Evolutionary conservation across 2,113 vertebrate species (phyloP), one percentile per base, ranked within the genome.

Genomic region (Chunga burmeisteri): DNA sequence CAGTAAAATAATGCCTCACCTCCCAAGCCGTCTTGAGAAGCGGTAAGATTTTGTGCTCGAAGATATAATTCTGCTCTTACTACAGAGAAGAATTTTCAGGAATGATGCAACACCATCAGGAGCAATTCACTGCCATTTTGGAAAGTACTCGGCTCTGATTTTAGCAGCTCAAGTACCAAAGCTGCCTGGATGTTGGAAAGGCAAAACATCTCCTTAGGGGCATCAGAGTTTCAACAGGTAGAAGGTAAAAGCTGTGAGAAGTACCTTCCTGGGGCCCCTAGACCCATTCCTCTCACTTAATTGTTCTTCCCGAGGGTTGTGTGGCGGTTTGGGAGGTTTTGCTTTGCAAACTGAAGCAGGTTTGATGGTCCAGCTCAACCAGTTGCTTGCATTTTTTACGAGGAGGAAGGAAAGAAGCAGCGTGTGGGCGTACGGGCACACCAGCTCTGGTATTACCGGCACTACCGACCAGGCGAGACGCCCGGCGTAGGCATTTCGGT

Each of bases 351-450:
- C 27, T 16, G 55, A 73, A 58, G 72, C 25, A 59, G 23, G 34
- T 70, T 73, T 72, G 52, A 70, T 46, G 50, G 25, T 82, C 62
- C 61, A 55, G 83, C 81, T 89, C 9, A 5, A 89, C 94, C 65
- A 91, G 86, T 90, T 87, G 59, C 52, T 81, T 40, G 15, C 6
- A n/a, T 16, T 67, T 81, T 71, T 90, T 84, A 58, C 0, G 2
- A 49, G 34, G 30, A 70, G 32, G 50, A 81, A 38, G 40, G 68
- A 81, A 89, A 88, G 90, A 66, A 85, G 86, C 59, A 59, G 21
- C 0, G 0, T 13, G 72, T 72, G 80, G 44, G 44, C 68, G 58
- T 94, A 77, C 16, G 0, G 0, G 21, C 52, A 55, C 11, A 56
- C 18, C 74, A 59, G 34, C 40, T 58, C 32, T 55, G 52, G 65